These are phyloP conservation scores for Heteromyza rotundicornis DNA, from an alignment of 2,888 invertebrate species.

Conservation along the genomic window DNA sequence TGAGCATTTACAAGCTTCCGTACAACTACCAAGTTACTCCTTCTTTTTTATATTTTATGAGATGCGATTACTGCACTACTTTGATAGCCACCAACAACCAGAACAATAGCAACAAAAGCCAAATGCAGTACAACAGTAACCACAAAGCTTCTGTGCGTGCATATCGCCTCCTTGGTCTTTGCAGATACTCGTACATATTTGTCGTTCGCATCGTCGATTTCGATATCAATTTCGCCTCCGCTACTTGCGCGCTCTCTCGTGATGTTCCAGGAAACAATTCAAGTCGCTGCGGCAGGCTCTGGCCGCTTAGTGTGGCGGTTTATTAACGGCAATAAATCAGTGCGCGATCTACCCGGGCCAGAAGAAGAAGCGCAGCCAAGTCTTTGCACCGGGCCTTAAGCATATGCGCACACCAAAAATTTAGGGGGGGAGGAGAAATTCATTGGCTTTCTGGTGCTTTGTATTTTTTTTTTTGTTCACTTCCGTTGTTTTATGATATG, in stretches of 20 bases:
- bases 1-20: conserved; percentile 25
- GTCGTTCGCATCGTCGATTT: conserved; percentile 29
- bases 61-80: conserved; percentile 7
- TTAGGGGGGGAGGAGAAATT: too few species aligned
- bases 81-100: too few species aligned
- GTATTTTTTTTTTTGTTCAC: conserved; percentile 20
- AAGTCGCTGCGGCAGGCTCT: conserved; percentile 32
- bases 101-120: conserved; percentile 9
- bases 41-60: conserved; percentile 8
- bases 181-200: conserved; percentile 24
- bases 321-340: conserved; percentile 49
- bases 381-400: conserved; percentile 9
- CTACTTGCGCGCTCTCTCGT: too few species aligned
- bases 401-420: conserved; percentile 9
- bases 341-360: conserved; percentile 4
- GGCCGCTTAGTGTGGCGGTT: conserved; percentile 25
- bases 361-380: conserved; percentile 15
- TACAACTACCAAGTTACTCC: conserved; percentile 20
- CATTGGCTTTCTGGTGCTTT: too few species aligned
- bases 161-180: background rate
- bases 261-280: conserved; percentile 54
- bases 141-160: background rate
- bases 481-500: conserved; percentile 52
- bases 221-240: background rate
- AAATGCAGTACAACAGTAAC: background rate